Base-by-base conservation (phyloP, 2,113 vertebrate genomes). In the Aegithalos caudatus region DNA sequence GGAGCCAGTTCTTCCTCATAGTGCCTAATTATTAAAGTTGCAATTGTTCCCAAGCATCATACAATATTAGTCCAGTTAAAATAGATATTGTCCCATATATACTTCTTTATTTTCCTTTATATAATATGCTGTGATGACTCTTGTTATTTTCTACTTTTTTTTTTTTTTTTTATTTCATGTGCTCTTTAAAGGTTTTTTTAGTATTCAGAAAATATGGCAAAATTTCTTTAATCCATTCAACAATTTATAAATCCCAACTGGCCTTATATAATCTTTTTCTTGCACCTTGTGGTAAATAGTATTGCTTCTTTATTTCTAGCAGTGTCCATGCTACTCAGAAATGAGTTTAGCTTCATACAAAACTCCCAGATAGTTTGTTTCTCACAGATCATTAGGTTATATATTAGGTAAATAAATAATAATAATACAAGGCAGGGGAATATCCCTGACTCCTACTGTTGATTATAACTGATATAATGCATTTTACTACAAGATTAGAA, bases 371-470 rank as follows among this genome's bases (percentile, higher is more conserved):
- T 9, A 86, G 10, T 44, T 48, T 84, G 14, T 71, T 90, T 85
- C 56, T 87, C 57, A 42, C 47, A 79, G 48, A 35, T 1, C 13
- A 76, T 85, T 87, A 90, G 4, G 22, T 23, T 89, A 44, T 10
- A 62, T 48, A 60, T 61, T 86, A 86, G 47, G 40, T 44, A 91
- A 90, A 76, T 64, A 62, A 66, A 42, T 47, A 79, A 67, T 28
- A 53, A 40, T 10, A 44, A 56, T 37, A 50, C 14, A 33, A 4
- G 7, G 4, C 1, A 0, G 14, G 13, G 11, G 6, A 7, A 42
- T 60, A 33, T 7, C 10, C 24, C 27, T 74, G 61, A 66, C 25
- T 14, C 76, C 20, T 82, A 2, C 8, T 48, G 11, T 47, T 78
- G 38, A 47, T 61, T 83, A 17, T 33, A 83, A 44, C 16, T 57